These are phyloP conservation scores for Pasiphila rectangulata DNA, from an alignment of 2,888 invertebrate species.

Conservation along the genomic window DNA sequence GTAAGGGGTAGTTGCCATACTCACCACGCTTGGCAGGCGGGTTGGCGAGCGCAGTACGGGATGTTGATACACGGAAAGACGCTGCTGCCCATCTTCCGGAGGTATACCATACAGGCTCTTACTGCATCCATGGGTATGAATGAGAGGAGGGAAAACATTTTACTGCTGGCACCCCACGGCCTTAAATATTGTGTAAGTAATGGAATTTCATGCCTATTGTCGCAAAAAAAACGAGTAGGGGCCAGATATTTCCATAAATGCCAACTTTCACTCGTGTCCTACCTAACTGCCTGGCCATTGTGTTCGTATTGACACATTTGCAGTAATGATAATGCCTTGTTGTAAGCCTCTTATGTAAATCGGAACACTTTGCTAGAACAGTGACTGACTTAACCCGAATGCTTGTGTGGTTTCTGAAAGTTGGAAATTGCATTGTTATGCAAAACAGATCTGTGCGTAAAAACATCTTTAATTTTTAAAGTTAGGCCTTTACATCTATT, in stretches of 20 bases:
- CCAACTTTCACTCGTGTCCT: slow-evolving; percentile 29
- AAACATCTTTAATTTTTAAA: too few relatives aligned
- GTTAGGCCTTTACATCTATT: too few relatives aligned
- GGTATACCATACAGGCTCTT: too few relatives aligned
- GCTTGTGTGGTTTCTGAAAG: slow-evolving; percentile 53
- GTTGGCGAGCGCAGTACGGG: too few relatives aligned
- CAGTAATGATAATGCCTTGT: slow-evolving; percentile 44
- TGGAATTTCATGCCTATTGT: neutral
- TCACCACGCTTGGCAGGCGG: too few relatives aligned
- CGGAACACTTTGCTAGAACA: slow-evolving; percentile 42
- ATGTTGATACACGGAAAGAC: too few relatives aligned
- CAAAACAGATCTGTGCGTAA: slow-evolving; percentile 55
- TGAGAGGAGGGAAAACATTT: too few relatives aligned
- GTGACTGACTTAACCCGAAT: slow-evolving; percentile 65
- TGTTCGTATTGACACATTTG: slow-evolving; percentile 40
- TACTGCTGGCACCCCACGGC: too few relatives aligned
- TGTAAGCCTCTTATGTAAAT: slow-evolving; percentile 60
- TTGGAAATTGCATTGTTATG: slow-evolving; percentile 62
- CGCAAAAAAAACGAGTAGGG: neutral
- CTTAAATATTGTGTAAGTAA: slow-evolving; percentile 1
- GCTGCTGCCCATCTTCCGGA: too few relatives aligned
- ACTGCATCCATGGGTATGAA: too few relatives aligned
- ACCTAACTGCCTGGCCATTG: slow-evolving; percentile 17
- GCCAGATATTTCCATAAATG: slow-evolving; percentile 13
- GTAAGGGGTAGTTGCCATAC: too few relatives aligned